Percentiles rank a stretch among this genome's conserved stretches.
Conservation (phyloP, 2,113 vertebrate species). For the Esox niger region DNA sequence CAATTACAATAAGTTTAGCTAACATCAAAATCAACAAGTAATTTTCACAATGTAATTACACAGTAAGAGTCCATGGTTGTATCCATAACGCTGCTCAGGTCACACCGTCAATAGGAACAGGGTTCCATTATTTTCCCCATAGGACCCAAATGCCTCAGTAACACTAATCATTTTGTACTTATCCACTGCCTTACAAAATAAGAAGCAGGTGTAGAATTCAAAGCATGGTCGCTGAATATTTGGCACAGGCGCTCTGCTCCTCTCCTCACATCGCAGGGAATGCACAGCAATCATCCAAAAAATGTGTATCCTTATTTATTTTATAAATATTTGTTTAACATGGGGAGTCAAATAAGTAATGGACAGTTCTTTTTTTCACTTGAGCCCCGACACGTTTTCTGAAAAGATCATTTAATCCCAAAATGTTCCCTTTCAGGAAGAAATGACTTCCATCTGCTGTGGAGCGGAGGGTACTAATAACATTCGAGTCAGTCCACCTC, state of each 20-base stretch:
- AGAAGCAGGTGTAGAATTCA: no score
- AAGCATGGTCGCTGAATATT: no score
- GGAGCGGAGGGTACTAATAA: conserved; percentile 47
- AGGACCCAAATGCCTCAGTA: neutral
- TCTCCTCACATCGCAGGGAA: no score
- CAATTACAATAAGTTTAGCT: conserved; percentile 24
- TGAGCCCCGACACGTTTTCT: no score
- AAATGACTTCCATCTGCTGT: conserved; percentile 58
- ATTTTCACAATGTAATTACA: conserved; percentile 29
- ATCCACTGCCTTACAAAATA: no score
- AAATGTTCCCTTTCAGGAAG: conserved; percentile 59
- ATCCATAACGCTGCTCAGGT: conserved; percentile 20
- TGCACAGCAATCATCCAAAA: no score
- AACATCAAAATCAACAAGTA: conserved; percentile 48
- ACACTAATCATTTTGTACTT: no score
- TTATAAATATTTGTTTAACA: no score
- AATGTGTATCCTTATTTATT: no score
- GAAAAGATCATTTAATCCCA: conserved; percentile 55
- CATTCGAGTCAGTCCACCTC: conserved; percentile 31
- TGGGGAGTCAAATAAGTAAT: no score
- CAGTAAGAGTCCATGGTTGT: conserved; percentile 11
- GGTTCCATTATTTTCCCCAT: neutral
- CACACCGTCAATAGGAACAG: conserved; percentile 20
- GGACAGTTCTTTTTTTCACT: no score
- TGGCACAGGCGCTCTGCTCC: no score